phyloP scores from a whole-genome alignment of 1,140 invertebrate species.

The Dinoponera quadriceps region DNA sequence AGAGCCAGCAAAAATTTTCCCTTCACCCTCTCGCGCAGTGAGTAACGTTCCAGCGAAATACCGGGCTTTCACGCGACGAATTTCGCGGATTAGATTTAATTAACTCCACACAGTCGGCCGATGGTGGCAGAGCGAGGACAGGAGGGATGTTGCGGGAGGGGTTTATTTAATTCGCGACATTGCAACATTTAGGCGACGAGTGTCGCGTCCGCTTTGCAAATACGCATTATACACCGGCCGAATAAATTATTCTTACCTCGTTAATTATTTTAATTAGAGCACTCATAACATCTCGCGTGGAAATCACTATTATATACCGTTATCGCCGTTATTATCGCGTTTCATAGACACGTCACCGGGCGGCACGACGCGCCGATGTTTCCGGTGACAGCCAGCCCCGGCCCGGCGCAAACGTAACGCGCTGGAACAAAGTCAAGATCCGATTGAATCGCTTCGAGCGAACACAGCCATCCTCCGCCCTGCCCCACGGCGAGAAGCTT shows the following conservation, averaged over 20 bases:
- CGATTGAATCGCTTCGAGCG: not conserved
- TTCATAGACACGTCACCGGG: too few relatives aligned
- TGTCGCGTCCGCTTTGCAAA: not conserved
- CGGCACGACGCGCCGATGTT: too few relatives aligned
- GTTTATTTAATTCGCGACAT: too few relatives aligned
- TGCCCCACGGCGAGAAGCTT: not conserved
- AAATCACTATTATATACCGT: not conserved
- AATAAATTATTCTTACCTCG: not conserved
- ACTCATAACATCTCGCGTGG: not conserved
- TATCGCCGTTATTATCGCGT: too few relatives aligned
- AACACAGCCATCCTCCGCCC: not conserved
- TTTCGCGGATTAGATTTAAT: not conserved
- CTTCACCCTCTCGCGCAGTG: not conserved
- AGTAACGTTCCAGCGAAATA: too few relatives aligned
- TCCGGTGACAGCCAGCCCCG: too few relatives aligned
- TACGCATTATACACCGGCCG: not conserved
- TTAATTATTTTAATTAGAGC: not conserved
- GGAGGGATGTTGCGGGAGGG: not conserved
- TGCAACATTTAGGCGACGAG: not conserved
- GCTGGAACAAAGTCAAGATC: not conserved
- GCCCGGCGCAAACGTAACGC: too few relatives aligned
- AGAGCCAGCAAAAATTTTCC: constrained; percentile 10
- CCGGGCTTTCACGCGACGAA: not conserved
- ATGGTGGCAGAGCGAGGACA: not conserved
- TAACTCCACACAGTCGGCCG: not conserved